These are phyloP conservation scores for Melanaphis sacchari DNA, from an alignment of 1,140 invertebrate species.

Conservation along the genomic window DNA sequence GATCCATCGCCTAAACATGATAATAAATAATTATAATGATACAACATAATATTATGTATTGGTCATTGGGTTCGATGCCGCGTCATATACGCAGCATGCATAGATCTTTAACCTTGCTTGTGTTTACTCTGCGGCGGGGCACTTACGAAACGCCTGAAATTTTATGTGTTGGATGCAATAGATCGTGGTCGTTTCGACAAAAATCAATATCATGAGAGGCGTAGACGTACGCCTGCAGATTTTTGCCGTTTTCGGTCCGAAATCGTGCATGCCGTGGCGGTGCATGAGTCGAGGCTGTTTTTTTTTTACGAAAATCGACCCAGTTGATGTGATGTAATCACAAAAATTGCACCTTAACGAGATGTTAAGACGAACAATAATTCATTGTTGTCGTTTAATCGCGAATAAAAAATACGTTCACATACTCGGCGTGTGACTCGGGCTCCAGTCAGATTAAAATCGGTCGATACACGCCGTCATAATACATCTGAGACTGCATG, in stretches of 20 bases:
- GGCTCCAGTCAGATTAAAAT: neutral
- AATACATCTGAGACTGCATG: neutral
- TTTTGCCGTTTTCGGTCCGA: slow-evolving; percentile 38
- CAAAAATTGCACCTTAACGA: neutral
- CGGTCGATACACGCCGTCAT: slow-evolving; percentile 18
- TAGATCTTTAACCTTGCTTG: slow-evolving; percentile 1
- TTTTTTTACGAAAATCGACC: slow-evolving; percentile 23
- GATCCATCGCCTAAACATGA: neutral
- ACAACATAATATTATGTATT: neutral
- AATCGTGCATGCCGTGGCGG: slow-evolving; percentile 1
- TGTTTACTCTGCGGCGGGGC: neutral
- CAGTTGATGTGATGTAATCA: neutral
- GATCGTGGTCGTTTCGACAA: slow-evolving; percentile 23
- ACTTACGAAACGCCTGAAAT: slow-evolving; percentile 1
- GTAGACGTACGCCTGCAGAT: neutral
- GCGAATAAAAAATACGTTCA: neutral
- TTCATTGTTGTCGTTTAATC: neutral
- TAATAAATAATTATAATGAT: neutral
- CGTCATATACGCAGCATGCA: neutral
- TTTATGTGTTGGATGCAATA: neutral
- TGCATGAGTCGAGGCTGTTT: neutral
- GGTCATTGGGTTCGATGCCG: neutral
- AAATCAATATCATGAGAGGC: slow-evolving; percentile 27
- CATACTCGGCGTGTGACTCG: neutral
- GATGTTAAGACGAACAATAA: neutral